Evolutionary conservation across 1,140 invertebrate species (phyloP).

Genomic region (Pollicipes pollicipes): DNA sequence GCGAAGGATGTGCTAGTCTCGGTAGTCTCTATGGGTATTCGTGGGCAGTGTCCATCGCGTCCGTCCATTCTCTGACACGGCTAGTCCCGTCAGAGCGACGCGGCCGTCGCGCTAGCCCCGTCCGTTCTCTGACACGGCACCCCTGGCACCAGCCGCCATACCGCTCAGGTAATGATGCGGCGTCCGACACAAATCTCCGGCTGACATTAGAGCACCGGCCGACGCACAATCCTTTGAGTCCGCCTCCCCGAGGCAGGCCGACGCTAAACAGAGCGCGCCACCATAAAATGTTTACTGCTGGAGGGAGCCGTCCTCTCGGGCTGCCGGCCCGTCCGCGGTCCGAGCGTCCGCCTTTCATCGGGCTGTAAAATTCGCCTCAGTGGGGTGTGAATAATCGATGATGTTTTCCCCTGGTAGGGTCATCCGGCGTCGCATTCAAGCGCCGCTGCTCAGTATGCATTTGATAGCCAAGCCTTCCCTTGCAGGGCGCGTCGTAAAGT

Average conservation of each 20-base stretch:
- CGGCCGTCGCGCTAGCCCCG: no score
- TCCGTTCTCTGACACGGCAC: neutral
- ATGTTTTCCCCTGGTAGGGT: neutral
- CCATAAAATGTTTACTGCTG: constrained; percentile 2
- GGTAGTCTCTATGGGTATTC: no score
- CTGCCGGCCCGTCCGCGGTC: no score
- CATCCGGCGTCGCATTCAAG: neutral
- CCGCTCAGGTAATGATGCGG: neutral
- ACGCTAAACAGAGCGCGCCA: neutral
- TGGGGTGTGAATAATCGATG: neutral
- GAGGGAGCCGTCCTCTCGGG: no score
- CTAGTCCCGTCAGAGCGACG: no score
- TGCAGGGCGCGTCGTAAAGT: neutral
- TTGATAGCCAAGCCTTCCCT: neutral
- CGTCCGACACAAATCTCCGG: neutral
- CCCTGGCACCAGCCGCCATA: neutral
- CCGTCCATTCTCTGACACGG: no score
- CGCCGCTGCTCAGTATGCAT: neutral
- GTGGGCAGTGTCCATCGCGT: no score
- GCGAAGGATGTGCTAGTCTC: no score
- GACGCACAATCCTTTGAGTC: neutral
- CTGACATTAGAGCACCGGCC: neutral
- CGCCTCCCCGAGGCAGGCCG: neutral
- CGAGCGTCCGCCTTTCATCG: neutral
- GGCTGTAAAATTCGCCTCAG: neutral